These are phyloP conservation scores for Brachionus asplanchnoidis DNA, from an alignment of 1,140 invertebrate species.

Conservation along the genomic window DNA sequence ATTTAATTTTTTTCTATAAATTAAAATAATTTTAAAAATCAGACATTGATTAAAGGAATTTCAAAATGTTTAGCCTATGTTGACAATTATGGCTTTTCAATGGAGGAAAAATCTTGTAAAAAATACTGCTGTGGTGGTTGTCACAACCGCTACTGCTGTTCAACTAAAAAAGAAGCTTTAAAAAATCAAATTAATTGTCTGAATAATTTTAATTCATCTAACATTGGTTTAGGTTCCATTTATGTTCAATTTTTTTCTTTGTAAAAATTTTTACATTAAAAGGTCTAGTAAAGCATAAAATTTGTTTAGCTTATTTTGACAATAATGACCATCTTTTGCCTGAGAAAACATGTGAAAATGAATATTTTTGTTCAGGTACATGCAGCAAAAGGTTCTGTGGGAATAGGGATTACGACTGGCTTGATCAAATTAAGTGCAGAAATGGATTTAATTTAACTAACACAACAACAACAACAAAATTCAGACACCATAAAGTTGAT, in stretches of 20 bases:
- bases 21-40: neutral
- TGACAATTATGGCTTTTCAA: neutral
- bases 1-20: neutral
- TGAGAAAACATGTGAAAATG: neutral
- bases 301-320: neutral
- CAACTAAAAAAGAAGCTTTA: neutral
- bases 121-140: conserved; percentile 15
- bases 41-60: neutral
- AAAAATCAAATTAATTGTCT: neutral
- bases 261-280: neutral
- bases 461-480: neutral
- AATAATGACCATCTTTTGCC: neutral
- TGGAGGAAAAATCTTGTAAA: neutral
- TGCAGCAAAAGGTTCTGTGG: neutral
- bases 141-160: neutral
- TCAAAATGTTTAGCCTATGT: neutral
- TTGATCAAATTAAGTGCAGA: neutral
- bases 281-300: neutral
- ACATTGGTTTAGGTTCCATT: neutral
- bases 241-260: neutral
- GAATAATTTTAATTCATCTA: neutral
- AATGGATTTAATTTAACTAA: neutral
- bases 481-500: neutral
- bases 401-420: neutral
- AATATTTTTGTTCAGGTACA: neutral